Evolutionary conservation across 2,113 vertebrate species (phyloP).

Genomic region (Sciurus niger): DNA sequence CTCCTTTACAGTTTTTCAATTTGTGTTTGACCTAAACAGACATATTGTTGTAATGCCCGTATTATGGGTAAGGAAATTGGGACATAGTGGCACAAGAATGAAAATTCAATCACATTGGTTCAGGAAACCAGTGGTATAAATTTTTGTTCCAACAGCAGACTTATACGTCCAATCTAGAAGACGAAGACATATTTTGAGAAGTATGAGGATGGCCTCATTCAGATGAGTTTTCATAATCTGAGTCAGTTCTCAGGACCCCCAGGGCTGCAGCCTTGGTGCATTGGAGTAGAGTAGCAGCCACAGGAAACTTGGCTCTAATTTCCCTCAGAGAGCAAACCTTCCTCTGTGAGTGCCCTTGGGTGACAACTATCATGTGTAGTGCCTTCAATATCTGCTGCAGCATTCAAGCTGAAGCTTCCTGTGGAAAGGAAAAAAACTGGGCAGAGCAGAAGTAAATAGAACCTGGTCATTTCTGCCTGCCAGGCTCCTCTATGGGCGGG

Average conservation of each 20-base stretch:
- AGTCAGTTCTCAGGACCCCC: neutral
- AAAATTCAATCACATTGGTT: slow-evolving; percentile 34
- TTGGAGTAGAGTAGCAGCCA: neutral
- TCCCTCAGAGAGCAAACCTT: neutral
- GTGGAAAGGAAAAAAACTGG: neutral
- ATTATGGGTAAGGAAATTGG: slow-evolving; percentile 49
- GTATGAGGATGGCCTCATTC: neutral
- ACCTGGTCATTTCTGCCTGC: neutral
- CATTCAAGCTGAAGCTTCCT: neutral
- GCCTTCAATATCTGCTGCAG: neutral
- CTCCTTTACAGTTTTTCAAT: neutral
- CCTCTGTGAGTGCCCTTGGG: neutral
- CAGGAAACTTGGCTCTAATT: neutral
- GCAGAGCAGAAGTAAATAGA: neutral
- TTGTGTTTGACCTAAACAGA: neutral
- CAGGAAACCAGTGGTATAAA: neutral
- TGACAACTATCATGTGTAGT: neutral
- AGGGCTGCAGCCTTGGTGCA: neutral
- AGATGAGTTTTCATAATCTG: neutral
- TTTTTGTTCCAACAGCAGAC: neutral
- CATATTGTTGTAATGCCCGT: neutral
- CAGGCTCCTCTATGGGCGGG: neutral
- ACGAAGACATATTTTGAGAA: neutral
- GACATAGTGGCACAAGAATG: neutral
- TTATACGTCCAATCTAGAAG: neutral